phyloP scores from a whole-genome alignment of 2,113 vertebrate species.

The Calidris pugnax region DNA sequence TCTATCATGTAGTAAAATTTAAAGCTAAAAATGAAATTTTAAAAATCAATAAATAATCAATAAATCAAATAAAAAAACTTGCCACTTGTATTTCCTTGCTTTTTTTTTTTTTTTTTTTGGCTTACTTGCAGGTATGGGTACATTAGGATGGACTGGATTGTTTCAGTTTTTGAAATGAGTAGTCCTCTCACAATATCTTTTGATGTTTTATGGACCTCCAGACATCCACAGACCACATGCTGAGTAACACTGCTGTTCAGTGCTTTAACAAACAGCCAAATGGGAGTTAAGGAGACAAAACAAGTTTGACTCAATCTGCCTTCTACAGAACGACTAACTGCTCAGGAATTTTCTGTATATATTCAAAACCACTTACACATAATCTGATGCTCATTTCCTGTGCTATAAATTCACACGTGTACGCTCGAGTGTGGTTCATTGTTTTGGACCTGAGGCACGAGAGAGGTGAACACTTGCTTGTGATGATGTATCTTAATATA shows the following conservation, averaged over 20 bases:
- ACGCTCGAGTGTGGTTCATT: neutral
- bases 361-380: neutral
- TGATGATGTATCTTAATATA: neutral
- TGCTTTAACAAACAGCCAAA: constrained; percentile 12
- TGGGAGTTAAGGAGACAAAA: neutral
- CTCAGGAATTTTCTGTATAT: constrained; percentile 18
- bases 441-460: neutral
- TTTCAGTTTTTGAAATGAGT: constrained; percentile 4
- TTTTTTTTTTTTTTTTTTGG: neutral
- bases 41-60: too few relatives aligned
- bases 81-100: neutral
- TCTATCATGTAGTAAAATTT: neutral
- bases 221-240: constrained; percentile 1
- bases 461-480: neutral
- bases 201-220: constrained; percentile 37
- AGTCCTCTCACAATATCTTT: neutral
- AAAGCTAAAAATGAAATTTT: neutral
- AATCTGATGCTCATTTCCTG: neutral
- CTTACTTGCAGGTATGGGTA: neutral
- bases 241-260: constrained; percentile 19
- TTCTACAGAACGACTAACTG: neutral
- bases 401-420: neutral
- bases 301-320: constrained; percentile 10
- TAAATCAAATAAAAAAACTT: neutral
- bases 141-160: neutral